These are phyloP conservation scores for Pristis pectinata DNA, from an alignment of 2,797 vertebrate species.

Conservation along the genomic window DNA sequence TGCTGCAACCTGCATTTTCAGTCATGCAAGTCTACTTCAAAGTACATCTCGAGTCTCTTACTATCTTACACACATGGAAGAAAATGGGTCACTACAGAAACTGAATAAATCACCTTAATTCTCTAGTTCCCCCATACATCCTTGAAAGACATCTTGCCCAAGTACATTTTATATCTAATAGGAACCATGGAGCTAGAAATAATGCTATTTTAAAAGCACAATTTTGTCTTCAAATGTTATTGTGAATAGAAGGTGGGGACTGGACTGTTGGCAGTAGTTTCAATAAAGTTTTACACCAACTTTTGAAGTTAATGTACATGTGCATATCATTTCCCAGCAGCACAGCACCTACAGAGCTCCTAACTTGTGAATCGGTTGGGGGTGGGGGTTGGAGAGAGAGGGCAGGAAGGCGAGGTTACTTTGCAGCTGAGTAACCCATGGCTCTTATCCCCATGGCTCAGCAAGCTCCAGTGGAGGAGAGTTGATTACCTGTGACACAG, in stretches of 20 bases:
- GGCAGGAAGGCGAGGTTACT: no score
- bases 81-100: neutral
- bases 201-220: neutral
- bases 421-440: no score
- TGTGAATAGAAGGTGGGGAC: neutral
- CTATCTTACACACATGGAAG: neutral
- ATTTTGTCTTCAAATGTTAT: neutral
- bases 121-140: neutral
- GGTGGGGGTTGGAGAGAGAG: no score
- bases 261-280: neutral
- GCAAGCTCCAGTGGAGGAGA: no score
- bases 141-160: neutral
- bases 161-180: neutral
- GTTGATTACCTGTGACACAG: no score
- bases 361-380: no score
- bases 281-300: neutral
- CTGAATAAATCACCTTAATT: neutral
- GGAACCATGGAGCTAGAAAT: neutral
- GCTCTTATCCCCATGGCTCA: no score
- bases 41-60: neutral
- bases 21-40: neutral
- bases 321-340: neutral
- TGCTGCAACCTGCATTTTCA: neutral
- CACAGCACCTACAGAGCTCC: neutral
- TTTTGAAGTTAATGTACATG: neutral